Percentiles rank a stretch among this genome's conserved stretches.
Evolutionary conservation across 2,797 vertebrate genomes (phyloP).

Genomic region (Melopsittacus undulatus): DNA sequence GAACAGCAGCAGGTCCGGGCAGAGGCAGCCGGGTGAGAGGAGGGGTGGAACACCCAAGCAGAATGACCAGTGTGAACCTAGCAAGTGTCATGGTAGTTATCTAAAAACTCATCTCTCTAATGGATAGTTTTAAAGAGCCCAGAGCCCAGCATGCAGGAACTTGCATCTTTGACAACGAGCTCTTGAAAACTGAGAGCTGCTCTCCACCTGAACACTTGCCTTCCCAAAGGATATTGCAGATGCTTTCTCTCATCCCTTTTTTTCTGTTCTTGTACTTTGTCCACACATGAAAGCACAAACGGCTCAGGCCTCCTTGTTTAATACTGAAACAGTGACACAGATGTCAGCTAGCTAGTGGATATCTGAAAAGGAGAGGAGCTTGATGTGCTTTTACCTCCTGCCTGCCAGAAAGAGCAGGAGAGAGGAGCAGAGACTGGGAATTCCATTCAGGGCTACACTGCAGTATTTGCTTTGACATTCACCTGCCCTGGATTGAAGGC

Average conservation of each 20-base stretch:
- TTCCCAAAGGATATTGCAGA: background rate
- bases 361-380: background rate
- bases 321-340: background rate
- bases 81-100: slow-evolving; percentile 26
- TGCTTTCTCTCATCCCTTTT: background rate
- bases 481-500: background rate
- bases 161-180: slow-evolving; percentile 26
- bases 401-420: background rate
- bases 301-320: background rate
- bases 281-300: background rate
- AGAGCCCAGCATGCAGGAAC: slow-evolving; percentile 36
- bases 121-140: slow-evolving; percentile 20
- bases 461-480: background rate
- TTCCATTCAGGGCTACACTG: background rate
- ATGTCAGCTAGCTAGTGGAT: background rate
- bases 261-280: background rate
- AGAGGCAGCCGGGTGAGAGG: background rate
- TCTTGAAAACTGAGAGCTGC: slow-evolving; percentile 16
- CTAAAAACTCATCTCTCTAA: slow-evolving; percentile 56
- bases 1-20: rapidly evolving
- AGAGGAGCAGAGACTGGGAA: background rate
- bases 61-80: slow-evolving; percentile 26
- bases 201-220: background rate
- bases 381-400: background rate
- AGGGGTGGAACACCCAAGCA: slow-evolving; percentile 46